Evolutionary conservation across 2,888 invertebrate genomes (phyloP).

Genomic region (Napeogenes sylphis): DNA sequence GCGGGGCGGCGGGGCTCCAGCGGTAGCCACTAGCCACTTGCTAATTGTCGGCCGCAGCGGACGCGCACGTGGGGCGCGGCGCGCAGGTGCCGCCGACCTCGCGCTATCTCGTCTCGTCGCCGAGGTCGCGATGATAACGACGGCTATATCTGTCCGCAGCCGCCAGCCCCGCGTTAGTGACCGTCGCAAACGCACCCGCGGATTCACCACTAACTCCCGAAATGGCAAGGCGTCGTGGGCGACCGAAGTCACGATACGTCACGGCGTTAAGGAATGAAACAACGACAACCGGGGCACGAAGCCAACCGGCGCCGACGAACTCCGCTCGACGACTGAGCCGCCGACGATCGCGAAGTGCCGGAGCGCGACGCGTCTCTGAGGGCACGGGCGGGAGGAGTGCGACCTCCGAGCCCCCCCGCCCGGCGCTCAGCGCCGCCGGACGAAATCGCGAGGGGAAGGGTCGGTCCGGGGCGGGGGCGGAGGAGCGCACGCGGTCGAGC

Average conservation of each 20-base stretch:
- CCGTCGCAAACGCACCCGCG: conserved; percentile 66
- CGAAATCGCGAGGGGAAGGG: conserved; percentile 54
- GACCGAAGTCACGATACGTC: conserved; percentile 24
- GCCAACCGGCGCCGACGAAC: conserved; percentile 66
- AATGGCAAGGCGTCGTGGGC: conserved; percentile 45
- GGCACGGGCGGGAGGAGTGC: conserved; percentile 63
- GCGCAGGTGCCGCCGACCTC: conserved; percentile 72
- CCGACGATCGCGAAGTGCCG: conserved; percentile 29
- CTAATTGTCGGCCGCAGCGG: conserved; percentile 45
- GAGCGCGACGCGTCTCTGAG: conserved; percentile 46
- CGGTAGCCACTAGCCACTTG: conserved; percentile 31
- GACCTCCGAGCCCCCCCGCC: conserved; percentile 66
- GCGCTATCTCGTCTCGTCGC: conserved; percentile 71
- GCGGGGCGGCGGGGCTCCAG: conserved; percentile 29
- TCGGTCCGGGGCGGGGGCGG: conserved; percentile 33
- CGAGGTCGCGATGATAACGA: conserved; percentile 75
- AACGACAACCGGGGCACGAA: conserved; percentile 34
- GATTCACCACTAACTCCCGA: conserved; percentile 53
- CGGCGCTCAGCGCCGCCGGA: conserved; percentile 49
- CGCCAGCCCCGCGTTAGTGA: conserved; percentile 58
- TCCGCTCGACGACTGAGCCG: conserved; percentile 70
- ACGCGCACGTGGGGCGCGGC: conserved; percentile 63
- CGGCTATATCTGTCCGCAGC: conserved; percentile 66
- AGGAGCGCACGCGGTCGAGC: conserved; percentile 69
- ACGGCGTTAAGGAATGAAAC: conserved; percentile 32